Percentiles rank a stretch among this genome's conserved stretches.
Conservation (phyloP, 2,797 vertebrate species). For the Chelidonichthys spinosus region DNA sequence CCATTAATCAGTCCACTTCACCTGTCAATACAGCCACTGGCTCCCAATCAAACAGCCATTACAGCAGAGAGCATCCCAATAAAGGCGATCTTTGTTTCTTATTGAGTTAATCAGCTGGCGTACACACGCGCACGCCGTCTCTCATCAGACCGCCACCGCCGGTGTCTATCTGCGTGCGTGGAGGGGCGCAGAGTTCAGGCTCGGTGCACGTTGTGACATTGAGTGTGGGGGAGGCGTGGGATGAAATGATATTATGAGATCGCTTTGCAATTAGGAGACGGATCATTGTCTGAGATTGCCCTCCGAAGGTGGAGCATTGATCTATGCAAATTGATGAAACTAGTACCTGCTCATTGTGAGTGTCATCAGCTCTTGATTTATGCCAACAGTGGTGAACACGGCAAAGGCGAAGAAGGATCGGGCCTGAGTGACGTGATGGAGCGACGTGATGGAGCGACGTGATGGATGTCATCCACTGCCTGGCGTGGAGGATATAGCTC, state of each 20-base stretch:
- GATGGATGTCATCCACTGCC: constrained; percentile 57
- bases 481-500: constrained; percentile 58
- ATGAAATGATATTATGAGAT: constrained; percentile 63
- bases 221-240: constrained; percentile 69
- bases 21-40: constrained; percentile 83
- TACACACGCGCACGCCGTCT: constrained; percentile 51
- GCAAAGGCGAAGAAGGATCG: constrained; percentile 26
- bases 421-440: constrained; percentile 47
- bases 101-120: constrained; percentile 78
- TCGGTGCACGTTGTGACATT: constrained; percentile 56
- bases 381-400: constrained; percentile 25
- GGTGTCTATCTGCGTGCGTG: constrained; percentile 57
- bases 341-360: constrained; percentile 41
- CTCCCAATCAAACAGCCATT: constrained; percentile 84
- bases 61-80: constrained; percentile 78
- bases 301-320: constrained; percentile 57
- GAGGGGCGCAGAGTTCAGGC: constrained; percentile 67
- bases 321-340: constrained; percentile 66
- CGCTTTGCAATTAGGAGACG: constrained; percentile 66
- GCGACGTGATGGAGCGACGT: constrained; percentile 47
- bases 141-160: constrained; percentile 51
- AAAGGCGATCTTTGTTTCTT: constrained; percentile 77
- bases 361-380: constrained; percentile 50
- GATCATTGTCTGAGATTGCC: constrained; percentile 60
- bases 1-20: constrained; percentile 87